Evolutionary conservation across 2,797 vertebrate genomes (phyloP), one percentile per base, ranked within the genome.

Genomic region (Eospalax fontanierii): DNA sequence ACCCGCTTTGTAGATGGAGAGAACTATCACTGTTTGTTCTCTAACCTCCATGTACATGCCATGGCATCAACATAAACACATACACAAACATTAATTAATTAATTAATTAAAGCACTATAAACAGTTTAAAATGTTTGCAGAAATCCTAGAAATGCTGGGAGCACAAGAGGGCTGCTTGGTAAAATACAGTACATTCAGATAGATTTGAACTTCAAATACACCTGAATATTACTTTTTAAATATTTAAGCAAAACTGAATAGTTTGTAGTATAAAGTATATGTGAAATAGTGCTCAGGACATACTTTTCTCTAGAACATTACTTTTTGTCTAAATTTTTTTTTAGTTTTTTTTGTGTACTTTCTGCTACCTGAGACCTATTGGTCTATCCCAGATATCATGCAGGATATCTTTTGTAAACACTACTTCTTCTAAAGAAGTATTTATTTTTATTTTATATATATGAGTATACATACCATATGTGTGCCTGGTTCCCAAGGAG

Each of bases 141-240:
- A 35, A 84, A 24, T 87, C 40, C 87, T 84, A 40, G 68, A 91
- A 81, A 33, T 11, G 16, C 63, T 82, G 66, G 40, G 3, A 2
- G 40, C 76, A 73, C 75, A 76, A 43, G 21, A 85, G 10, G 5
- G 0, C 43, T 43, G 10, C 57, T 79, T 12, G 4, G 38, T 54
- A 87, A 76, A 89, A 81, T 84, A 68, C 2, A 93, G 57, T 65
- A n/a, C 71, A 7, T 8, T 28, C 46, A 65, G 54, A 70, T 89
- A 76, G 80, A 89, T n/a, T 33, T 96, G 74, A 90, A 74, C 71
- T 85, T 90, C 86, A 92, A 15, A 66, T 79, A 79, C 22, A 88
- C 15, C 65, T 75, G 26, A 75, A 22, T 75, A 24, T 6, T 16
- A 9, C 50, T 70, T 74, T 91, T 85, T 15, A 78, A 78, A 73